A percentile compares a stretch with the other conserved stretches of the same genome.
Evolutionary conservation across 2,797 vertebrate genomes (phyloP).

Genomic region (Hyperoplus immaculatus): DNA sequence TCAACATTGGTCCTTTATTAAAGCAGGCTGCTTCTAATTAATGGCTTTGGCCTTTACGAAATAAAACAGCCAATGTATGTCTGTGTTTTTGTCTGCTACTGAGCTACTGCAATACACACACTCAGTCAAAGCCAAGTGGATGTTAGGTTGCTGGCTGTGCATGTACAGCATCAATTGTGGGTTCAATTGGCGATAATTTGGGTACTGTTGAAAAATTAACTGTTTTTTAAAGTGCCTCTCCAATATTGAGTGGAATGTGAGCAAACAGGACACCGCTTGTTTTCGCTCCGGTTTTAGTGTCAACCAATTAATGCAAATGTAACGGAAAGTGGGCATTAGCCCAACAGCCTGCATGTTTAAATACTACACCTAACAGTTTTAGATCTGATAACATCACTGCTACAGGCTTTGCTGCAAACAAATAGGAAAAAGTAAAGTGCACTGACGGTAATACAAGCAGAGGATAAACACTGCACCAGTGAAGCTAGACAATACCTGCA

Average conservation of each 20-base stretch:
- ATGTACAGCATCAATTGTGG: slow-evolving; percentile 33
- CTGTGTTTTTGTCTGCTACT: slow-evolving; percentile 48
- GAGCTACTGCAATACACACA: slow-evolving; percentile 50
- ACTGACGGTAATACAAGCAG: slow-evolving; percentile 32
- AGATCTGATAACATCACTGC: slow-evolving; percentile 58
- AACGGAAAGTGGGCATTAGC: slow-evolving; percentile 53
- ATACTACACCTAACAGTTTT: slow-evolving; percentile 43
- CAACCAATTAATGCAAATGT: slow-evolving; percentile 76
- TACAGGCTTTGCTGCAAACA: slow-evolving; percentile 35
- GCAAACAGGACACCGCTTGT: slow-evolving; percentile 67
- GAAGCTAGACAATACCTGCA: slow-evolving; percentile 26
- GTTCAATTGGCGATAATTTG: slow-evolving; percentile 37
- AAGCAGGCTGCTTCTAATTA: slow-evolving; percentile 59
- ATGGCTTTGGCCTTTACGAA: slow-evolving; percentile 58
- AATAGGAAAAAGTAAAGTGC: slow-evolving; percentile 37
- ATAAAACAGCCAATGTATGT: slow-evolving; percentile 58
- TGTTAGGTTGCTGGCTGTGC: slow-evolving; percentile 15
- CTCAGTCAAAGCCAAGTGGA: slow-evolving; percentile 32
- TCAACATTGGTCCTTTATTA: slow-evolving; percentile 75
- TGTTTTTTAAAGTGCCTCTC: slow-evolving; percentile 45
- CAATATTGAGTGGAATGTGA: slow-evolving; percentile 54
- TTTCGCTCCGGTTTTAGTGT: slow-evolving; percentile 56
- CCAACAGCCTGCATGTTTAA: slow-evolving; percentile 57
- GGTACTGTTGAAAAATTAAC: slow-evolving; percentile 36
- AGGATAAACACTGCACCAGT: slow-evolving; percentile 33